A percentile compares a stretch with the other conserved stretches of the same genome.
Conservation (phyloP, 2,888 invertebrate genomes). For the Oxystoma pomonae region DNA sequence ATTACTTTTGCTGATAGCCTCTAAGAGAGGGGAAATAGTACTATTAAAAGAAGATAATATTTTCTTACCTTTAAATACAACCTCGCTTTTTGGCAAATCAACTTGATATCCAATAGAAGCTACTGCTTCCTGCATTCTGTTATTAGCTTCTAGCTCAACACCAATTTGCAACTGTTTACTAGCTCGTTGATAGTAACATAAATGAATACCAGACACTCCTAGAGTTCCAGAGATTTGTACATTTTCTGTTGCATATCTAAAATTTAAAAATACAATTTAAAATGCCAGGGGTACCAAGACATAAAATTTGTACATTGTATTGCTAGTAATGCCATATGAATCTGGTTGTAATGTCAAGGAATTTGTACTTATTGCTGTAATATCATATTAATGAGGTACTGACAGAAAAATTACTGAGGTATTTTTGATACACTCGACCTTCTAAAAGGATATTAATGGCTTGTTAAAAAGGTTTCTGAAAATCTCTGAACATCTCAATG, state of each 20-base stretch:
- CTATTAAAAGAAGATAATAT: background rate
- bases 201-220: conserved; percentile 77
- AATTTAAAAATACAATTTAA: conserved; percentile 14
- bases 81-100: conserved; percentile 91
- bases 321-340: too few relatives aligned
- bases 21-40: too few relatives aligned
- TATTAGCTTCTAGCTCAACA: conserved; percentile 91
- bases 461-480: background rate
- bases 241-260: conserved; percentile 53
- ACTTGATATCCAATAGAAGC: conserved; percentile 93
- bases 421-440: too few relatives aligned
- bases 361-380: too few relatives aligned
- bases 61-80: conserved; percentile 81
- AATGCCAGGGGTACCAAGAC: too few relatives aligned
- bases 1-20: too few relatives aligned
- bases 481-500: background rate
- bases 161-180: conserved; percentile 90
- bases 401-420: too few relatives aligned
- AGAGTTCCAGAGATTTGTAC: conserved; percentile 68
- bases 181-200: conserved; percentile 92
- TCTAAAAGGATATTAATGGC: too few relatives aligned
- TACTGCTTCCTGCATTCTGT: conserved; percentile 84
- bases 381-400: too few relatives aligned
- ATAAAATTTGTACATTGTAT: conserved; percentile 5
- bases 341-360: too few relatives aligned